These are phyloP conservation scores for Lucilia sericata DNA, from an alignment of 1,140 invertebrate species.

Conservation along the genomic window DNA sequence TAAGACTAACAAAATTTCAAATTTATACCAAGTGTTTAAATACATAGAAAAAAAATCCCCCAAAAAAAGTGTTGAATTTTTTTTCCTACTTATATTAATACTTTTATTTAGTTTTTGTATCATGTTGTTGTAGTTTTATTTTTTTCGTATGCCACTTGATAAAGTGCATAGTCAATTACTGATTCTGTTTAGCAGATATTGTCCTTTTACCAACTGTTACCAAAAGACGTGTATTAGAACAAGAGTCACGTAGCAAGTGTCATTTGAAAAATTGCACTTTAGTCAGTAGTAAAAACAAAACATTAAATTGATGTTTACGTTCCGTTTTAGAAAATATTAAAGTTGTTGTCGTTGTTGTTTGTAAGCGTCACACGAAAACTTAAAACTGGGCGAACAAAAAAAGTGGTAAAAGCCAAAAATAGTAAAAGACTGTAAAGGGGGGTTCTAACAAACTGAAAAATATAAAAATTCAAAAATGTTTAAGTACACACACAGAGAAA, in stretches of 20 bases:
- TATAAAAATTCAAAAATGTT: conserved; percentile 1
- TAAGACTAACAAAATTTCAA: too few species aligned
- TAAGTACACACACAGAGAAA: neutral
- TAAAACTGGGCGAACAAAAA: neutral
- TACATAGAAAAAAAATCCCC: too few species aligned
- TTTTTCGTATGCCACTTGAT: neutral
- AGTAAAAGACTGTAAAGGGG: too few species aligned
- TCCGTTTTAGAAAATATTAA: conserved; percentile 10
- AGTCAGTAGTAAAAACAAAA: conserved; percentile 23
- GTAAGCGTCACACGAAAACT: neutral
- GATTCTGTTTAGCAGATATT: conserved; percentile 2
- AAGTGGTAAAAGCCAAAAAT: neutral
- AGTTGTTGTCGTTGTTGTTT: neutral
- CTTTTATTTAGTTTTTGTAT: neutral
- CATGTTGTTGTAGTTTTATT: too few species aligned
- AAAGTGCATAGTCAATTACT: conserved; percentile 6
- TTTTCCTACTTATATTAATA: neutral
- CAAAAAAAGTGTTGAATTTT: neutral
- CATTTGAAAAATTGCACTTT: conserved; percentile 33
- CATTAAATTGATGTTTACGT: conserved; percentile 28
- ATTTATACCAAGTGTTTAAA: too few species aligned
- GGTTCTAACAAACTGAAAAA: neutral
- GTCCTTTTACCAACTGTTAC: conserved; percentile 5
- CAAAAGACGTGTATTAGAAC: conserved; percentile 30
- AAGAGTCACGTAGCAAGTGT: conserved; percentile 37